Base-by-base conservation (phyloP, 2,113 vertebrate genomes). In the Thunnus thynnus region DNA sequence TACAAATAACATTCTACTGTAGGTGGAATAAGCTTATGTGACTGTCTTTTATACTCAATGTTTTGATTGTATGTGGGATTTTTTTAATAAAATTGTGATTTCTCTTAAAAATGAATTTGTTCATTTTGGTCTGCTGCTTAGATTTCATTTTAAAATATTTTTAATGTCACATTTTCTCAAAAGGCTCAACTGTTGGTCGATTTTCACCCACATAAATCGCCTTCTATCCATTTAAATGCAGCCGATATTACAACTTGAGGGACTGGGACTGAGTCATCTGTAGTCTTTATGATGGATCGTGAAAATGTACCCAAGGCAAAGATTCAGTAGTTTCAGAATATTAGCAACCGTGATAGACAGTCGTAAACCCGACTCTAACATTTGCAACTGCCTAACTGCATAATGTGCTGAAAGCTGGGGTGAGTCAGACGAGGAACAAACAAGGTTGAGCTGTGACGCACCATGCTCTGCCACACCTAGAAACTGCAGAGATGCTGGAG, bases 21-120 rank as follows among this genome's bases (percentile, higher is more conserved):
- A 92, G 86, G 76, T 92, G 89, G 87, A 88, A 92, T 83, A 77
- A 83, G 65, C 67, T 77, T 86, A 76, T 68, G 78, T 92, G 88
- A 90, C 70, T 78, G 72, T 93, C 65, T 93, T 95, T 94, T 94
- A 68, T 92, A 93, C 77, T 76, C 83, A 68, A 83, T 86, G 74
- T 92, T 94, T 90, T 89, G 76, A 85, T 89, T 92, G 90, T 91
- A 84, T 85, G 79, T 82, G 44, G 36, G 36, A 9, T 18, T 87
- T 90, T 92, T 85, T 61, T 73, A 91, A 94, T 88, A 91, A 91
- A 89, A 58, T 25, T 78, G 50, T 41, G 70, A 82, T 80, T 90
- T 89, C 56, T 88, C 61, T 22, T 44, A 27, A 76, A 30, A 50
- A 54, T 32, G 7, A 50, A 32, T 70, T 9, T 44, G 12, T 22